phyloP scores from a whole-genome alignment of 2,113 vertebrate genomes.

The Myxocyprinus asiaticus region DNA sequence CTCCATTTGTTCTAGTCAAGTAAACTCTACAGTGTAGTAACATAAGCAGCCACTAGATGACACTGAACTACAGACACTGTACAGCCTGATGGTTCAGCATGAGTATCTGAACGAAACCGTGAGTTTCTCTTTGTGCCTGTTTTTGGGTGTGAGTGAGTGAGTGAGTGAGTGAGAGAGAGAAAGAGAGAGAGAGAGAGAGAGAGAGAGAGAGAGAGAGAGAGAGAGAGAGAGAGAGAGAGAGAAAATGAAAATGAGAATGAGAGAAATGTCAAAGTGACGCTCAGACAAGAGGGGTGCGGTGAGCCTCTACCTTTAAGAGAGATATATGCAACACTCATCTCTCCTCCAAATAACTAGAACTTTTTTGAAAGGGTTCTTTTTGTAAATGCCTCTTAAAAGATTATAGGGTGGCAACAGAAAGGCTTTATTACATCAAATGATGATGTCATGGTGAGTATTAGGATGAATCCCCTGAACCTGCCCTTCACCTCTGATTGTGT shows the following conservation, averaged over 20 bases:
- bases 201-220: neutral
- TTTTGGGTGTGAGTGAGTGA: neutral
- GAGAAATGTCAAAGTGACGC: neutral
- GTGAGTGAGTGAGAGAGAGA: neutral
- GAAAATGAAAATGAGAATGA: neutral
- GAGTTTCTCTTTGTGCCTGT: too few relatives aligned
- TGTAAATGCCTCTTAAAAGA: too few relatives aligned
- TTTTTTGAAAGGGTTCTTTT: too few relatives aligned
- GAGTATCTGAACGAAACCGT: neutral
- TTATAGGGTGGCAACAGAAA: too few relatives aligned
- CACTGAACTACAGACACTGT: conserved; percentile 45
- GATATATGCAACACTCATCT: too few relatives aligned
- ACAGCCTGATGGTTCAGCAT: conserved; percentile 24
- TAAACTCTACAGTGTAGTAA: neutral
- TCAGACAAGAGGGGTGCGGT: neutral
- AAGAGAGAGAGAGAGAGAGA: neutral
- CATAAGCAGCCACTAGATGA: conserved; percentile 56
- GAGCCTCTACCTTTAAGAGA: neutral
- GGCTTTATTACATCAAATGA: too few relatives aligned
- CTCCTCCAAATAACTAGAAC: too few relatives aligned
- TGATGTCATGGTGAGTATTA: neutral
- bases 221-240: neutral
- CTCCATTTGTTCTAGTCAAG: neutral
- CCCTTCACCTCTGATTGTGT: conserved; percentile 27
- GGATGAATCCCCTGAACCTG: conserved; percentile 25